Evolutionary conservation across 2,888 invertebrate genomes (phyloP).

Genomic region (Choreutis nemorana): DNA sequence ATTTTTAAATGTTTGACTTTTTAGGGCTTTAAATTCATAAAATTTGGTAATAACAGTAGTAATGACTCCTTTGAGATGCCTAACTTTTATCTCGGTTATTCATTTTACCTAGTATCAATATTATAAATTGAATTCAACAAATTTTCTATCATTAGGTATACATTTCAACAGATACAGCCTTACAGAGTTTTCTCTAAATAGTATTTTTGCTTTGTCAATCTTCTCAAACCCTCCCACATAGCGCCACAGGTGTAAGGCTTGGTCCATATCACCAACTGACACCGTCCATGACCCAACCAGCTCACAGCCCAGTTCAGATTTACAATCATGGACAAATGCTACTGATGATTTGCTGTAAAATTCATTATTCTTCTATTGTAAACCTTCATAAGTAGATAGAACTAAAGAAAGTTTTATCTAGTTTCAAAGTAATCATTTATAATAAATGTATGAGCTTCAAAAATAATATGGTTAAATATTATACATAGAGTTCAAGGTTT

Average conservation of each 20-base stretch:
- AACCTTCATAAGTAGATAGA: background rate
- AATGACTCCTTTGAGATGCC: no score
- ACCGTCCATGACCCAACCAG: conserved; percentile 97
- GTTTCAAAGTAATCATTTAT: background rate
- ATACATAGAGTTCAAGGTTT: conserved; percentile 21
- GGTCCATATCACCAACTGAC: conserved; percentile 96
- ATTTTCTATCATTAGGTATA: background rate
- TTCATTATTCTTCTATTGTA: conserved; percentile 1
- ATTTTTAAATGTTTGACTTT: no score
- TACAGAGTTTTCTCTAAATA: conserved; percentile 75
- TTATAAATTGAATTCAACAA: no score
- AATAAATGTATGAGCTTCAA: background rate
- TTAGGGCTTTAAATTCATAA: no score
- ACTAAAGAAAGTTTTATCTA: background rate
- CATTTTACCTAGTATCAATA: no score
- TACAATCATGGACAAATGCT: conserved; percentile 78
- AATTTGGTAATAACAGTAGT: no score
- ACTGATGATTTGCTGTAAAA: conserved; percentile 75
- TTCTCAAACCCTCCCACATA: conserved; percentile 92
- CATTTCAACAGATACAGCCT: conserved; percentile 13
- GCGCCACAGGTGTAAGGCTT: conserved; percentile 95
- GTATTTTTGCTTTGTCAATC: conserved; percentile 79
- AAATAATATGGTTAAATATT: conserved; percentile 4
- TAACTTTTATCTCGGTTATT: no score
- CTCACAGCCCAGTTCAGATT: conserved; percentile 79